Percentiles rank a stretch among this genome's conserved stretches.
These are phyloP conservation scores for Thyatira batis DNA, from an alignment of 2,888 invertebrate species.

Conservation along the genomic window DNA sequence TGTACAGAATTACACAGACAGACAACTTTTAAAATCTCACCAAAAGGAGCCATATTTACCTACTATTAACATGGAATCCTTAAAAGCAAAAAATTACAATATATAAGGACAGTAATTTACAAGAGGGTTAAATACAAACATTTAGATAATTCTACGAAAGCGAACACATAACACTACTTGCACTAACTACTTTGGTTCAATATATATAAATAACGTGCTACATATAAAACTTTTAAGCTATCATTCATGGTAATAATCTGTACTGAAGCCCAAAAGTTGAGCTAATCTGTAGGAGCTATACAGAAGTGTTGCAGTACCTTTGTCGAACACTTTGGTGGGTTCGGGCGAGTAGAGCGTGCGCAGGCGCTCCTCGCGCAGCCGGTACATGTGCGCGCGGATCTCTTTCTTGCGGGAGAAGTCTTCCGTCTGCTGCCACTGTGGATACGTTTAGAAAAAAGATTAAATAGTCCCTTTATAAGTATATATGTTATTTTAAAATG, in stretches of 20 bases:
- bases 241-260: neutral
- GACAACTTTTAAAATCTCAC: too few species aligned
- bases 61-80: too few species aligned
- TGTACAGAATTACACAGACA: too few species aligned
- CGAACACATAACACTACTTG: neutral
- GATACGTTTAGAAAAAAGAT: too few species aligned
- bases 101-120: slow-evolving; percentile 16
- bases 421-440: slow-evolving; percentile 93
- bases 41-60: too few species aligned
- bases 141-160: neutral
- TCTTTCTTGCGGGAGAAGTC: slow-evolving; percentile 93
- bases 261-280: neutral
- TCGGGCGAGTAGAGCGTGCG: slow-evolving; percentile 87
- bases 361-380: slow-evolving; percentile 90
- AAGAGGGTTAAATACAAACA: slow-evolving; percentile 41
- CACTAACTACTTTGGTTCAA: neutral
- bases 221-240: neutral
- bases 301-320: slow-evolving; percentile 52
- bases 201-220: neutral
- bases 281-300: neutral
- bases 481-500: too few species aligned
- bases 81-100: neutral
- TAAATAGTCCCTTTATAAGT: too few species aligned
- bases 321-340: slow-evolving; percentile 45
- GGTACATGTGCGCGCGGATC: slow-evolving; percentile 93